phyloP scores from a whole-genome alignment of 2,113 vertebrate genomes.

The Phalacrocorax carbo region DNA sequence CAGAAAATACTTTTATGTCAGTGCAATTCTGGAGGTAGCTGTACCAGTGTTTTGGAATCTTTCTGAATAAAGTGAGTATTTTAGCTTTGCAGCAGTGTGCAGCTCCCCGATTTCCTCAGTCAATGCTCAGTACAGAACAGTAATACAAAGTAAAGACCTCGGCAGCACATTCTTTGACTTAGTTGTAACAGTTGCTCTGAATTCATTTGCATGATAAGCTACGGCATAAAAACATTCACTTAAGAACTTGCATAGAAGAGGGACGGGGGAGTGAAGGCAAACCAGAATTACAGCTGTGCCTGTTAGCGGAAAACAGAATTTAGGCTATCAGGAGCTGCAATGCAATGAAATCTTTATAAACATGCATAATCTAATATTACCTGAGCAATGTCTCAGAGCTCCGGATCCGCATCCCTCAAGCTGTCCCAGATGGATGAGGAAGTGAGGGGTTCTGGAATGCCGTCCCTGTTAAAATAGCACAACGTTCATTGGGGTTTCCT shows the following conservation, averaged over 20 bases:
- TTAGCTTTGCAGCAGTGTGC: neutral
- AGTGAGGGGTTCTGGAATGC: neutral
- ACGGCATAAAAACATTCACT: constrained; percentile 7
- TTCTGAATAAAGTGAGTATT: neutral
- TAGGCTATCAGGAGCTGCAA: neutral
- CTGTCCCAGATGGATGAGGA: neutral
- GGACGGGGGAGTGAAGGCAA: neutral
- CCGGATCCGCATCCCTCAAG: neutral
- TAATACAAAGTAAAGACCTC: constrained; percentile 45
- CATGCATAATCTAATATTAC: neutral
- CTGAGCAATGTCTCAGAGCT: neutral
- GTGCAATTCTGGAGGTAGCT: neutral
- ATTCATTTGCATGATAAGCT: constrained; percentile 61
- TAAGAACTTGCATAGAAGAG: neutral
- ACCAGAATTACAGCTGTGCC: neutral
- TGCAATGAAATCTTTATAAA: neutral
- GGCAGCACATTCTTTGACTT: constrained; percentile 48
- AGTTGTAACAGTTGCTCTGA: constrained; percentile 62
- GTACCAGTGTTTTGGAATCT: neutral
- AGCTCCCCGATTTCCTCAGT: neutral
- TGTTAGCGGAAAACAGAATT: neutral
- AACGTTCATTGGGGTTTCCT: neutral
- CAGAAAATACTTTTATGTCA: neutral
- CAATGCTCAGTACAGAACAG: neutral
- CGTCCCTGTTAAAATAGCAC: rapidly evolving